Base-by-base conservation (phyloP, 53 echinoderm and acorn worm species). In the Patiria pectinifera region DNA sequence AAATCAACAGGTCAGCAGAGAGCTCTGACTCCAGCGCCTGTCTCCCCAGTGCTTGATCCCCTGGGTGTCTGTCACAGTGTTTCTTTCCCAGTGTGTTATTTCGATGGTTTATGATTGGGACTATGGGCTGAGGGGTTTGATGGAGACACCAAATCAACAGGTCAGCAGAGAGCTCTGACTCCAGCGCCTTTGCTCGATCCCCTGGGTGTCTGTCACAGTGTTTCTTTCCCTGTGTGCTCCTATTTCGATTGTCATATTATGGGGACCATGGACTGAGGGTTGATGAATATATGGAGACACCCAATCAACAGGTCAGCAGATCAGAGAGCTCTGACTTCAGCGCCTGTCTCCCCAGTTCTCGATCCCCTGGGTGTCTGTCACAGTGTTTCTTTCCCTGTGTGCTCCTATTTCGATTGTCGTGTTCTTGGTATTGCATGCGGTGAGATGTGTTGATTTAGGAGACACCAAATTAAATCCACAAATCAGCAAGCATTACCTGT, bases 1-100 rank as follows among this genome's bases (percentile, higher is more conserved):
- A 74, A 86, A 86, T 75, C 86, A 86, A 86, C 86, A 86, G 86
- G 86, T 86, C 80, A 19, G 19, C 45, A 11, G 12, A 12, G 22
- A 25, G 76, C 44, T 76, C 76, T 11, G 15, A 11, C 47, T 14
- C 19, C 10, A 78, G 35, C 78, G 24, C 78, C 15, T 78, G 35
- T 45, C 0, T 78, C 10, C 45, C 10, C 18, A 5, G 76, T 76
- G 44, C 76, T 76, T 2, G 45, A 23, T 24, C 74, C 45, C 48
- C 14, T 22, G 45, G 80, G 47, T 79, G 46, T 79, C 45, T 79
- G 80, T 79, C 80, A 79, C 47, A 2, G 80, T 74, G 24, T 74
- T 24, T 23, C 22, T 82, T 2, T 59, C 60, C 62, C 49, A 6
- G 83, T 62, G 74, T 74, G 74, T 10, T 3, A 23, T n/a, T 21